Base-by-base conservation (phyloP, 2,113 vertebrate genomes). In the Phocoena phocoena region DNA sequence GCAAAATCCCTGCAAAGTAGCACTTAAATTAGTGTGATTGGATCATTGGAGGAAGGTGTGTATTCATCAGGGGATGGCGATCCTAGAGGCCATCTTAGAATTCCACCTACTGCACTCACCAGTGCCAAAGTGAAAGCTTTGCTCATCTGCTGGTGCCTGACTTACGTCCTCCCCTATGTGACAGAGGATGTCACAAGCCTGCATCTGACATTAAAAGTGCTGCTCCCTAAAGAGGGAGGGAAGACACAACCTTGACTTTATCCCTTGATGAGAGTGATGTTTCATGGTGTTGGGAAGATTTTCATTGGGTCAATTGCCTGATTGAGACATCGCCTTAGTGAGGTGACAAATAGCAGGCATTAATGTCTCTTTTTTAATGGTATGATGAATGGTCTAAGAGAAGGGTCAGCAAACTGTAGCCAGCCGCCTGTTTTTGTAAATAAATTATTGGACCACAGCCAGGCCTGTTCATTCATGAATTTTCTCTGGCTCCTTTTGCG, bases 81-180 rank as follows among this genome's bases (percentile, higher is more conserved):
- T 38, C 36, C 26, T 41, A 33, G 62, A 33, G 50, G 50, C 47
- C 21, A 3, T 31, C 80, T 79, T 68, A 58, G 74, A 93, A 11
- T 18, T 58, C 23, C 53, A 65, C 86, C 73, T 77, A 70, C 73
- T 67, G 50, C 70, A 14, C 12, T 73, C 26, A 23, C 8, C 23
- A 21, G 10, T 6, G 33, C 4, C 7, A 15, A 96, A 85, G 31
- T 58, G 86, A 97, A 97, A 96, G 4, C 86, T 86, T 95, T 60
- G 25, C 60, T 95, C 95, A 17, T 62, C 17, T 97, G 88, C 76
- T 50, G 89, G 76, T 84, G 41, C 47, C 81, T 96, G 96, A 97
- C 93, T 53, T 80, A n/a, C 5, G 44, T 36, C 63, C 62, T n/a
- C 47, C 36, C 6, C 76, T 63, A 55, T 15, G 44, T 85, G 60